Evolutionary conservation across 2,113 vertebrate genomes (phyloP).

Genomic region (Sphaerodactylus townsendi): DNA sequence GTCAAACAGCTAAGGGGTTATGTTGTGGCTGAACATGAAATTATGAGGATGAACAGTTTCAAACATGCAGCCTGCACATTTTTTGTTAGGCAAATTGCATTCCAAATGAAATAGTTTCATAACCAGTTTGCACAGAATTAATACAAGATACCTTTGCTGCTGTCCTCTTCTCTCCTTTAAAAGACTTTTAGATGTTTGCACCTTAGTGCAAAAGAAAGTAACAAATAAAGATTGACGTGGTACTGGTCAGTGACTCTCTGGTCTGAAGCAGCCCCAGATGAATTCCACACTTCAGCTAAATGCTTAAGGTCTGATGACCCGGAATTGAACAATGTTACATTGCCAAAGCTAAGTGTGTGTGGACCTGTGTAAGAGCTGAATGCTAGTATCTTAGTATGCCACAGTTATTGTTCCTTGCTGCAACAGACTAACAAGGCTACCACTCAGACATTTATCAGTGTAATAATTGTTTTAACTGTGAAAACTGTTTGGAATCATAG

Average conservation of each 20-base stretch:
- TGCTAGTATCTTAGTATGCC: too few species aligned
- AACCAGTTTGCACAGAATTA: neutral
- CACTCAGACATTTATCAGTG: too few species aligned
- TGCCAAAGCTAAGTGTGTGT: neutral
- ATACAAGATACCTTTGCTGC: neutral
- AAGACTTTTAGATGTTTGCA: neutral
- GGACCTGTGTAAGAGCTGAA: neutral
- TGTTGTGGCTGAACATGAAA: slow-evolving; percentile 26
- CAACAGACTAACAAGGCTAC: too few species aligned
- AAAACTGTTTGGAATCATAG: too few species aligned
- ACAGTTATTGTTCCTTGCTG: too few species aligned
- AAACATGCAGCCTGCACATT: neutral
- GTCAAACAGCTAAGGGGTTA: slow-evolving; percentile 1
- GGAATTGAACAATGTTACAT: neutral
- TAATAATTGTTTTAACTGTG: too few species aligned
- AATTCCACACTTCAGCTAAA: neutral
- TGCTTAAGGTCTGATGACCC: neutral
- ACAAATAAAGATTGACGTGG: neutral
- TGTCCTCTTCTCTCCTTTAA: neutral
- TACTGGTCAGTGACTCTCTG: neutral
- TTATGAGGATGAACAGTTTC: neutral
- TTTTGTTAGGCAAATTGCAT: neutral
- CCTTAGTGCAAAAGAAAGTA: neutral
- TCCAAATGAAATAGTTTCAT: neutral
- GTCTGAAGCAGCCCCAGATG: neutral